These are phyloP conservation scores for Acronicta aceris DNA, from an alignment of 2,888 invertebrate genomes.

Conservation along the genomic window DNA sequence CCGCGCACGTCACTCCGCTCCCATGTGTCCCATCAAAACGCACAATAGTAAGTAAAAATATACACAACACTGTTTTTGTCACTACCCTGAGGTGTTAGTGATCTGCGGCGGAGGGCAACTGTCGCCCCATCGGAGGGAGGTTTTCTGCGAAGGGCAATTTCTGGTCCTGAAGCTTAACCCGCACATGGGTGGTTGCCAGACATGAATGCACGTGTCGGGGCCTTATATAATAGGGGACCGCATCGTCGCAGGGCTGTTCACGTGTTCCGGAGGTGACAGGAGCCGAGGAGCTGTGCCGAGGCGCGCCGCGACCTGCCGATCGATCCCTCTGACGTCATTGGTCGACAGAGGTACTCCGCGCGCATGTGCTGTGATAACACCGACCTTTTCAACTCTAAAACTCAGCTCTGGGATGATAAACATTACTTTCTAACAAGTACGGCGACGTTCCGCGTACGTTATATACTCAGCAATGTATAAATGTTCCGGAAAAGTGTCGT, in stretches of 20 bases:
- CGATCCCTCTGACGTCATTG: conserved; percentile 86
- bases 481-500: conserved; percentile 4
- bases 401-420: conserved; percentile 30
- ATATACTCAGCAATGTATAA: conserved; percentile 34
- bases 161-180: conserved; percentile 98
- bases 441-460: neutral
- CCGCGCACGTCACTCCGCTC: conserved; percentile 37
- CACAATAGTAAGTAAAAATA: conserved; percentile 26
- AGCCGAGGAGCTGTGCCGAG: conserved; percentile 58
- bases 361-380: conserved; percentile 67
- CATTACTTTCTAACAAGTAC: conserved; percentile 51
- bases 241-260: conserved; percentile 60
- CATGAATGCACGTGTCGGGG: conserved; percentile 72
- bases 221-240: conserved; percentile 76
- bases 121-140: conserved; percentile 98
- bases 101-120: conserved; percentile 89
- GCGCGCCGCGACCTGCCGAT: conserved; percentile 64
- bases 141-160: conserved; percentile 99
- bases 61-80: conserved; percentile 45
- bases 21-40: conserved; percentile 58
- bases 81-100: conserved; percentile 46
- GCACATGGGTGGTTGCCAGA: conserved; percentile 92
- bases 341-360: conserved; percentile 49
- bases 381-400: conserved; percentile 42
- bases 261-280: conserved; percentile 73